Evolutionary conservation across 2,888 invertebrate genomes (phyloP).

Genomic region (Spodoptera exigua): DNA sequence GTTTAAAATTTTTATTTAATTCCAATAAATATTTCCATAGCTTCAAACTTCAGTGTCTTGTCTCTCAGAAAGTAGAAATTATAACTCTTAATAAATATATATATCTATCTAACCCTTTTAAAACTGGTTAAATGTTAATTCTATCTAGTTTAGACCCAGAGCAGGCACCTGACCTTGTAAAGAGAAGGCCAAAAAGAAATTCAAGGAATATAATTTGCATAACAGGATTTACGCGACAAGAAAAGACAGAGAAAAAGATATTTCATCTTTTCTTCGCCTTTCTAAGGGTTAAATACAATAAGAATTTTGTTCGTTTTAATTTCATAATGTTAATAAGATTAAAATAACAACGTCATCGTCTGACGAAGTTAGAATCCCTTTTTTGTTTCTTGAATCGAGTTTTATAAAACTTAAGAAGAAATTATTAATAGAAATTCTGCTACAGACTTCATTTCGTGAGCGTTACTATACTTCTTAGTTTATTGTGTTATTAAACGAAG

Average conservation of each 20-base stretch:
- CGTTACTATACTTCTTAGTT: too few species aligned
- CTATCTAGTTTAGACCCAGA: too few species aligned
- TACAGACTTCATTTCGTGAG: neutral
- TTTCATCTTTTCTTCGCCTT: neutral
- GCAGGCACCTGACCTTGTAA: too few species aligned
- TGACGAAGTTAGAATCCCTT: slow-evolving; percentile 14
- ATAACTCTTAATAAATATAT: too few species aligned
- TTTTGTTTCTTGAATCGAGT: slow-evolving; percentile 24
- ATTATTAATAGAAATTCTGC: slow-evolving; percentile 5
- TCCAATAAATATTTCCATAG: too few species aligned
- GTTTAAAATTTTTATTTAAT: too few species aligned
- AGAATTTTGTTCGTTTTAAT: slow-evolving; percentile 24
- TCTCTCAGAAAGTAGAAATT: too few species aligned
- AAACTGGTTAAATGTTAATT: too few species aligned
- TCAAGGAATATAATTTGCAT: slow-evolving; percentile 18
- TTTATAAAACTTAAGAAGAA: slow-evolving; percentile 22
- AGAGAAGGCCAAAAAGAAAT: neutral
- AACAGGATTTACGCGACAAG: slow-evolving; percentile 13
- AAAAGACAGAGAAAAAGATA: neutral
- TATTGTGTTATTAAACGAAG: too few species aligned
- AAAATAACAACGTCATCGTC: slow-evolving; percentile 13
- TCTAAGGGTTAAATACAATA: slow-evolving; percentile 18
- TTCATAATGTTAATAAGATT: slow-evolving; percentile 30
- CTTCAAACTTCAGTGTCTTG: too few species aligned
- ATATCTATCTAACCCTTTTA: too few species aligned